Base-by-base conservation (phyloP, 2,797 vertebrate species). In the Leuciscus waleckii region DNA sequence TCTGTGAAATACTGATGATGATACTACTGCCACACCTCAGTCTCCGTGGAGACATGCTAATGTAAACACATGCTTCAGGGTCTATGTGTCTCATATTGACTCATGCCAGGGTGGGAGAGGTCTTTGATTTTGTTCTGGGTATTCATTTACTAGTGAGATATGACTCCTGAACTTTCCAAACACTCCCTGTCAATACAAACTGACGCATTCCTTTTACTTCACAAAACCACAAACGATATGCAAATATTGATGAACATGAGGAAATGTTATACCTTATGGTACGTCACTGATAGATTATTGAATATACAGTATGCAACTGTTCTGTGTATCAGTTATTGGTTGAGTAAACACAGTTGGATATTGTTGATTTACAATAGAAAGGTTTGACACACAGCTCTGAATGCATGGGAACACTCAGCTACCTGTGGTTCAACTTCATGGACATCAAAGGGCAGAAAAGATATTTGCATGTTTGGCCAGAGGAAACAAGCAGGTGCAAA, bases 21-120 rank as follows among this genome's bases (percentile, higher is more conserved):
- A 32, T 32, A 84, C 26, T 76, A 87, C 19, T 73, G 90, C 89
- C 93, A 89, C 90, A 65, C 91, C 93, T 79, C 69, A 0, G 89
- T 91, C 67, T 32, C 91, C 71, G 8, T 69, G 87, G 92, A 79
- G 29, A 94, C 86, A 0, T 21, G 29, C 83, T 79, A 85, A 81
- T 19, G 88, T 87, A 91, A 93, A 93, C 91, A 92, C 32, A 68
- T 23, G 0, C 37, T 81, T 49, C 19, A 19, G 78, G 77, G 87
- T 74, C 63, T 86, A 76, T 61, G 29, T 7, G 69, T 74, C 63
- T 63, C 67, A 35, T 73, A 63, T 82, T 79, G 81, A 86, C 81
- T 86, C 70, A 79, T 58, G 46, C 37, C 61, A 87, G 35, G 21
- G 37, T 76, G 76, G 74, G 61, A 79, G 56, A 65, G 29, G 58